Conservation (phyloP, 1,140 invertebrate species). For the Sitodiplosis mosellana region DNA sequence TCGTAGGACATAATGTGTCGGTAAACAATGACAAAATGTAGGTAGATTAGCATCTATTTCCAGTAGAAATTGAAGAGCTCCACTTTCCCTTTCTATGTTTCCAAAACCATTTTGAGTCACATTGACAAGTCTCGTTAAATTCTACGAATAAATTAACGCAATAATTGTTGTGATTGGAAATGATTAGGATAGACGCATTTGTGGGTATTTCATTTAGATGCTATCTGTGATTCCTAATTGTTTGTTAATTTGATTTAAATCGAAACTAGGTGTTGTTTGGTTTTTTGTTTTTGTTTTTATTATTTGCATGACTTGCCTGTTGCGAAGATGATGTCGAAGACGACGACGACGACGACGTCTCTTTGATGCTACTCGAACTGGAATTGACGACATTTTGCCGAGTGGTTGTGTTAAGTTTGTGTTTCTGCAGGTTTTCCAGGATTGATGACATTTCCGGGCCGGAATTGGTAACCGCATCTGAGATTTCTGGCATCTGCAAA, state of each 20-base stretch:
- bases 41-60: too few species aligned
- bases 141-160: too few species aligned
- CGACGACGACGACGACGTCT: constrained; percentile 17
- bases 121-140: too few species aligned
- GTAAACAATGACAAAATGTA: too few species aligned
- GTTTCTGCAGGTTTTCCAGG: constrained; percentile 25
- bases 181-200: neutral
- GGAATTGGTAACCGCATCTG: constrained; percentile 20
- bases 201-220: constrained; percentile 5
- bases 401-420: constrained; percentile 6
- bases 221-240: neutral
- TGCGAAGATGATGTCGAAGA: constrained; percentile 14
- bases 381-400: constrained; percentile 13
- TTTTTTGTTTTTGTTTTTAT: constrained; percentile 5
- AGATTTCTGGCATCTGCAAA: constrained; percentile 24
- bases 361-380: constrained; percentile 24
- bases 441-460: constrained; percentile 18
- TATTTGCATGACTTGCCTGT: constrained; percentile 13
- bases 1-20: neutral
- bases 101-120: too few species aligned
- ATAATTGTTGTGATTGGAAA: constrained; percentile 2
- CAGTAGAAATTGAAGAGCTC: too few species aligned
- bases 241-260: neutral
- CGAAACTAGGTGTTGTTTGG: constrained; percentile 9
- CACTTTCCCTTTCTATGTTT: too few species aligned